phyloP scores from a whole-genome alignment of 1,140 invertebrate genomes.

The Mactra quadrangularis region DNA sequence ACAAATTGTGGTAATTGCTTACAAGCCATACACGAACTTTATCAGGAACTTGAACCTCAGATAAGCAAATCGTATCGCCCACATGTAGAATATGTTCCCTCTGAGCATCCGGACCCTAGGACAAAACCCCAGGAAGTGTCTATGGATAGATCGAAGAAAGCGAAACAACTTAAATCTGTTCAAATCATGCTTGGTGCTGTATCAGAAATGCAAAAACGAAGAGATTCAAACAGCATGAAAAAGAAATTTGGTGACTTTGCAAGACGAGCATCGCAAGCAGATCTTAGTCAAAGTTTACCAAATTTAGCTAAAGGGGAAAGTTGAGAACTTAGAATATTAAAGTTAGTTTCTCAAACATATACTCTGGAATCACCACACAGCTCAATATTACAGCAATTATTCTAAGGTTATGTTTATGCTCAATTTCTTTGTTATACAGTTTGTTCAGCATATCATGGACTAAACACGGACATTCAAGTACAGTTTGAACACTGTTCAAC shows the following conservation, averaged over 20 bases:
- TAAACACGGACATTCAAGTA: too few relatives aligned
- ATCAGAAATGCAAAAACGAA: slow-evolving; percentile 21
- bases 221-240: slow-evolving; percentile 3
- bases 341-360: too few relatives aligned
- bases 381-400: too few relatives aligned
- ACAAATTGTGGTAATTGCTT: slow-evolving; percentile 20
- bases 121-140: background rate
- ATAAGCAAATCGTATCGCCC: slow-evolving; percentile 54
- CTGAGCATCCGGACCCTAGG: too few relatives aligned
- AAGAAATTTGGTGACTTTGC: slow-evolving; percentile 7
- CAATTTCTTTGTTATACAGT: too few relatives aligned
- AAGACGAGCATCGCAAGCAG: background rate
- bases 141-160: slow-evolving; percentile 15
- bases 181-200: slow-evolving; percentile 26
- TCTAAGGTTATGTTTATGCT: too few relatives aligned
- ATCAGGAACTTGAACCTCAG: slow-evolving; percentile 47
- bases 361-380: too few relatives aligned
- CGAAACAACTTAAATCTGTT: slow-evolving; percentile 25
- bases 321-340: background rate
- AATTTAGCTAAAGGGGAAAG: background rate
- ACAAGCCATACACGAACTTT: slow-evolving; percentile 13
- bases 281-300: background rate
- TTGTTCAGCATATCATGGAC: too few relatives aligned
- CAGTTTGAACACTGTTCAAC: too few relatives aligned
- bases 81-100: slow-evolving; percentile 25